A percentile compares a stretch with the other conserved stretches of the same genome.
phyloP scores from a whole-genome alignment of 2,797 vertebrate genomes.

The Mus spretus region DNA sequence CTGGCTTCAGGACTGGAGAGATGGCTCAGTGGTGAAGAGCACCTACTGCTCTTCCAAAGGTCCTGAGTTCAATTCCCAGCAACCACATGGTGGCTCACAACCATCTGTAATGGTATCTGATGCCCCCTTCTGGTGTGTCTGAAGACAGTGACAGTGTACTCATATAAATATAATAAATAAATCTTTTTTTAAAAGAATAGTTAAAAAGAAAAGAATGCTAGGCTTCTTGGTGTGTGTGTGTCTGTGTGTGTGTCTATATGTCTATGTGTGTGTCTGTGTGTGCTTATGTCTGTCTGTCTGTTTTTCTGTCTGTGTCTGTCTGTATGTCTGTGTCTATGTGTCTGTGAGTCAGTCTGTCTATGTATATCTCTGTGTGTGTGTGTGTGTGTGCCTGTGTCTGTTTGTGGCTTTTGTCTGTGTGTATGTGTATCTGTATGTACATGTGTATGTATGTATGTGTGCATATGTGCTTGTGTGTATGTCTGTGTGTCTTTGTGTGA shows the following conservation, averaged over 20 bases:
- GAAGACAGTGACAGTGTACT: no score
- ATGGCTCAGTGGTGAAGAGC: no score
- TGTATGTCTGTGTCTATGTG: neutral
- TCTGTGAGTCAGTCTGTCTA: neutral
- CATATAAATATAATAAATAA: no score
- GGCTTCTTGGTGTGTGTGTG: neutral
- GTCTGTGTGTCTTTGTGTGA: neutral
- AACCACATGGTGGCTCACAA: no score
- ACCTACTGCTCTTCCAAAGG: no score
- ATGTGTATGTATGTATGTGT: neutral
- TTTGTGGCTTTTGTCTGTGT: neutral
- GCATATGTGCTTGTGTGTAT: accelerated
- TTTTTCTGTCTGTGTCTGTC: neutral
- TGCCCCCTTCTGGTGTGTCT: no score
- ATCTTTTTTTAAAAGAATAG: no score
- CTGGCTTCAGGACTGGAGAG: no score
- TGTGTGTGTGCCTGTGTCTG: neutral
- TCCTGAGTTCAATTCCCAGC: no score
- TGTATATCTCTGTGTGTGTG: neutral
- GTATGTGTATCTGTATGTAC: neutral
- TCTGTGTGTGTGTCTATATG: neutral
- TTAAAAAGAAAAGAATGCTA: no score
- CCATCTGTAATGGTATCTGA: no score
- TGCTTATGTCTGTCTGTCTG: neutral
- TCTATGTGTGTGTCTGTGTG: neutral